Base-by-base conservation (phyloP, 2,113 vertebrate genomes). In the Buteo buteo region DNA sequence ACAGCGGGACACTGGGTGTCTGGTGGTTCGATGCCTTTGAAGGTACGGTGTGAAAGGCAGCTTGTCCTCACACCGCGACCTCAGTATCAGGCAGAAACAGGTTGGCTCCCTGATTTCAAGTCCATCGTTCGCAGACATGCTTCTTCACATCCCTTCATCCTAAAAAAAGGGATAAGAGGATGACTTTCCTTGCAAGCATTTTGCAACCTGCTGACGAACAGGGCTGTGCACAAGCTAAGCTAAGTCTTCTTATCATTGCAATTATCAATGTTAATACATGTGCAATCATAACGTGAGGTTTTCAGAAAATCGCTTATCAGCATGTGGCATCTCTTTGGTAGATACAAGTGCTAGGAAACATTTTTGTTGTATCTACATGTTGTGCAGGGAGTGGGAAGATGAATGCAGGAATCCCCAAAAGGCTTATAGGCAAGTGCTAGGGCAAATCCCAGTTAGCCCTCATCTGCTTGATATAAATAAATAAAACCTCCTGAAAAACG, bases 1-100 rank as follows among this genome's bases (percentile, higher is more conserved):
- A 24, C 6, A 54, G 44, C 1, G 0, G 57, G 24, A 57, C 19
- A 20, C 42, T 26, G 2, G 0, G 22, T 61, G 19, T 66, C 20
- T 49, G 28, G 45, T 25, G n/a, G 18, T 19, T 71, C 34, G 4
- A 5, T 16, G 26, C 20, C 40, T 78, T 50, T 73, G 66, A 83
- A 67, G 20, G 18, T 32, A 19, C 5, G 13, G 15, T 32, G 26
- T 20, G 36, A 32, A 73, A n/a, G 36, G 42, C 16, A 73, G 9
- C 25, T 76, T 59, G 59, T 40, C 14, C 28, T 6, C 20, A 67
- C 12, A 3, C 47, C 18, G 21, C 0, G 1, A 34, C 32, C 14
- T 14, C 83, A 9, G 7, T 15, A 25, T 42, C 49, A 54, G 34
- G 49, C 49, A 84, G 67, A 64, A 76, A 24, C 9, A 13, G 2